Percentiles rank a stretch among this genome's conserved stretches.
These are phyloP conservation scores for Hipposideros larvatus DNA, from an alignment of 2,797 vertebrate species.

Conservation along the genomic window DNA sequence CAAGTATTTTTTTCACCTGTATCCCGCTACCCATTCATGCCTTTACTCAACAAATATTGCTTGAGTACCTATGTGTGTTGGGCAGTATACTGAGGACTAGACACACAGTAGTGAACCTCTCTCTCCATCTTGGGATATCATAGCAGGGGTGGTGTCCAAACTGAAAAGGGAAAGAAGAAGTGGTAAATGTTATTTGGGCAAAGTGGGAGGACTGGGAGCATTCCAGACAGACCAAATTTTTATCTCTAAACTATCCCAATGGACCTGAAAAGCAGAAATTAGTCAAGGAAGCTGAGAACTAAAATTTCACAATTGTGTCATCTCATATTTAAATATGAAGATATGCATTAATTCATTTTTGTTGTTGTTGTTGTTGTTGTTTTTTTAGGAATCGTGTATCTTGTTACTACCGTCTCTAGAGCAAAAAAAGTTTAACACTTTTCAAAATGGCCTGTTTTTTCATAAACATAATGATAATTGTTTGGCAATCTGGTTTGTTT, in stretches of 20 bases:
- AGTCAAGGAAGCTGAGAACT: slow-evolving; percentile 41
- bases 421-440: slow-evolving; percentile 15
- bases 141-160: slow-evolving; percentile 17
- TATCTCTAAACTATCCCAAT: slow-evolving; percentile 65
- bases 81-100: neutral
- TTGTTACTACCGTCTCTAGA: slow-evolving; percentile 50
- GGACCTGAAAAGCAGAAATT: slow-evolving; percentile 51
- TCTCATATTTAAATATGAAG: slow-evolving; percentile 66
- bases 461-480: neutral
- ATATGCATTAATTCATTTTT: neutral
- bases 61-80: neutral
- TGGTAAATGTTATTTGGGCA: slow-evolving; percentile 54
- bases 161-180: neutral
- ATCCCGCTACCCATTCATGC: neutral
- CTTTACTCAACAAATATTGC: neutral
- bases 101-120: neutral
- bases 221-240: slow-evolving; percentile 65
- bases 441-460: slow-evolving; percentile 47
- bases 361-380: neutral
- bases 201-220: slow-evolving; percentile 70
- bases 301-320: slow-evolving; percentile 47
- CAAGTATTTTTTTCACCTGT: neutral
- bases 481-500: slow-evolving; percentile 44
- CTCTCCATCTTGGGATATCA: neutral
- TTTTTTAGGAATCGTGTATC: neutral